Conservation (phyloP, 2,113 vertebrate species). For the Crotalus viridis region DNA sequence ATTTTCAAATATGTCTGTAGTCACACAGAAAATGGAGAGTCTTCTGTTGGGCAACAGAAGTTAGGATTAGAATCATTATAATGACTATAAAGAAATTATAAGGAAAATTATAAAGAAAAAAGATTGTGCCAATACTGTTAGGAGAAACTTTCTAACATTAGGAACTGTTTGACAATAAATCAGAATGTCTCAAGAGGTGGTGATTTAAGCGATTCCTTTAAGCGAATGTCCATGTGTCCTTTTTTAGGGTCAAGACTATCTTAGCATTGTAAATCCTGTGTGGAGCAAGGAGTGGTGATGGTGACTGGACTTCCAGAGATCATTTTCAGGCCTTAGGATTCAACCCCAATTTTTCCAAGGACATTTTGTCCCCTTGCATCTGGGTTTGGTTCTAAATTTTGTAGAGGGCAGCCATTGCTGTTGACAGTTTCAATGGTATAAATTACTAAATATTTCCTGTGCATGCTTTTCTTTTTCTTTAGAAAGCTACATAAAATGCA, state of each 20-base stretch:
- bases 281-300: background rate
- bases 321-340: background rate
- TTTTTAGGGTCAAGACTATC: background rate
- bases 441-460: background rate
- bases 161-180: background rate
- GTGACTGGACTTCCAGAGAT: background rate
- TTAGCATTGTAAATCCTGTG: background rate
- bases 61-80: background rate
- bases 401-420: background rate
- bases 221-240: background rate
- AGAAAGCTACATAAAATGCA: background rate
- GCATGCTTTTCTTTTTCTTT: background rate
- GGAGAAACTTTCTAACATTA: background rate
- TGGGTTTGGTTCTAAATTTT: background rate
- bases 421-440: background rate
- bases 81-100: background rate
- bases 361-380: background rate
- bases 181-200: background rate
- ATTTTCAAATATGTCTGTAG: background rate
- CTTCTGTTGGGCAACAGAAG: no score
- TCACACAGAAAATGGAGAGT: background rate
- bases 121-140: background rate
- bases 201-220: background rate
- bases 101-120: background rate
- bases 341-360: background rate